These are phyloP conservation scores for Crepidodera aurea DNA, from an alignment of 2,888 invertebrate species.

Conservation along the genomic window DNA sequence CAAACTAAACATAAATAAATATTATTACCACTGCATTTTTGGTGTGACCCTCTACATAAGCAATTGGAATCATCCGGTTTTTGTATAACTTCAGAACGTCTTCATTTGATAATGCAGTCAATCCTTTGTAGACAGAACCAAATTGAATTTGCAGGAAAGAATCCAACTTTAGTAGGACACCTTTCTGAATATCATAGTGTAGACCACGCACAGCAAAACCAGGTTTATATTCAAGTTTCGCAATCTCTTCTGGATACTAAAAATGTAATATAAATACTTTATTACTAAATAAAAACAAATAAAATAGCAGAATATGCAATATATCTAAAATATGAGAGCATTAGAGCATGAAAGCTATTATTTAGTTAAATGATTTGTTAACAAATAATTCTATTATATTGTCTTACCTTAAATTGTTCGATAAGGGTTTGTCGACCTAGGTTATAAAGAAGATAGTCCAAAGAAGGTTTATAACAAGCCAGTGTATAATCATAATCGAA, in stretches of 20 bases:
- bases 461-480: constrained; percentile 89
- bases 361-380: neutral
- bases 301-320: no score
- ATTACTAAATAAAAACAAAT: no score
- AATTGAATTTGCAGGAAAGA: constrained; percentile 96
- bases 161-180: constrained; percentile 91
- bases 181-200: constrained; percentile 98
- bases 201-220: constrained; percentile 94
- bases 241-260: constrained; percentile 89
- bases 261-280: constrained; percentile 57
- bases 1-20: neutral
- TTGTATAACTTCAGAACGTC: constrained; percentile 88
- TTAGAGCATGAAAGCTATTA: neutral
- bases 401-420: constrained; percentile 82
- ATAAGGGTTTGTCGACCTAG: constrained; percentile 88
- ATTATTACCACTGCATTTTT: constrained; percentile 72
- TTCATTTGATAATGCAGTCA: constrained; percentile 80
- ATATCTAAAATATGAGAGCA: neutral
- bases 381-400: neutral
- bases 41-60: constrained; percentile 83
- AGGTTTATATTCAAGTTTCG: constrained; percentile 85
- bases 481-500: constrained; percentile 99
- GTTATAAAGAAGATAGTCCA: constrained; percentile 90
- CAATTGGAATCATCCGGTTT: constrained; percentile 85
- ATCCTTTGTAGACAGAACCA: constrained; percentile 90